phyloP scores from a whole-genome alignment of 2,888 invertebrate genomes.

The Dicroscelio sp. region DNA sequence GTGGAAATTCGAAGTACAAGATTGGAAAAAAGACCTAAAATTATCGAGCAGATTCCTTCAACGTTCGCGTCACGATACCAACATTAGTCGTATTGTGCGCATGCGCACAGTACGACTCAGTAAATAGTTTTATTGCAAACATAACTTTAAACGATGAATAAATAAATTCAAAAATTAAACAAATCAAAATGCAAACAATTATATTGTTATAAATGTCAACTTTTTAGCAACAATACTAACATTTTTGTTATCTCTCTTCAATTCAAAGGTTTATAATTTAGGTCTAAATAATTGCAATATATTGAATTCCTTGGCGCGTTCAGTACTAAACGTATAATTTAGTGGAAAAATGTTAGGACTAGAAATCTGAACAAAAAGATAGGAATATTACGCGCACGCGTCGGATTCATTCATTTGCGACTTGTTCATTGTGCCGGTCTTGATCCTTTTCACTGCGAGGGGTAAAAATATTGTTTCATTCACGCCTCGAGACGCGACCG shows the following conservation, averaged over 20 bases:
- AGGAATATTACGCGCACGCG: conserved; percentile 69
- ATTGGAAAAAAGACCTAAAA: conserved; percentile 39
- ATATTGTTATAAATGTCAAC: too few relatives aligned
- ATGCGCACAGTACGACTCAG: background rate
- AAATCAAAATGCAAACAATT: too few relatives aligned
- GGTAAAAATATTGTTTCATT: conserved; percentile 80
- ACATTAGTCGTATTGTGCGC: background rate
- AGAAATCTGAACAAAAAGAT: background rate
- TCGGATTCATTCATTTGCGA: conserved; percentile 77
- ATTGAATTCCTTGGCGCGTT: too few relatives aligned
- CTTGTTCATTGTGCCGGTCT: conserved; percentile 68
- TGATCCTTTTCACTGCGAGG: conserved; percentile 75
- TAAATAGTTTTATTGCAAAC: too few relatives aligned
- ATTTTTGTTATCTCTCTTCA: too few relatives aligned
- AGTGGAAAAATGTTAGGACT: too few relatives aligned
- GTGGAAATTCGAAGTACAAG: conserved; percentile 48
- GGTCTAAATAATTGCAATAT: too few relatives aligned
- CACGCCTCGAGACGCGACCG: conserved; percentile 72
- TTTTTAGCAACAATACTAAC: too few relatives aligned
- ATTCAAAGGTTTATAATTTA: too few relatives aligned
- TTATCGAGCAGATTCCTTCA: conserved; percentile 29
- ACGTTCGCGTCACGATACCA: background rate
- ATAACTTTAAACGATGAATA: too few relatives aligned
- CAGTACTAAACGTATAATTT: too few relatives aligned
- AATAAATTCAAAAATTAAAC: too few relatives aligned